These are phyloP conservation scores for Amphilophus citrinellus DNA, from an alignment of 2,113 vertebrate genomes.

Conservation along the genomic window DNA sequence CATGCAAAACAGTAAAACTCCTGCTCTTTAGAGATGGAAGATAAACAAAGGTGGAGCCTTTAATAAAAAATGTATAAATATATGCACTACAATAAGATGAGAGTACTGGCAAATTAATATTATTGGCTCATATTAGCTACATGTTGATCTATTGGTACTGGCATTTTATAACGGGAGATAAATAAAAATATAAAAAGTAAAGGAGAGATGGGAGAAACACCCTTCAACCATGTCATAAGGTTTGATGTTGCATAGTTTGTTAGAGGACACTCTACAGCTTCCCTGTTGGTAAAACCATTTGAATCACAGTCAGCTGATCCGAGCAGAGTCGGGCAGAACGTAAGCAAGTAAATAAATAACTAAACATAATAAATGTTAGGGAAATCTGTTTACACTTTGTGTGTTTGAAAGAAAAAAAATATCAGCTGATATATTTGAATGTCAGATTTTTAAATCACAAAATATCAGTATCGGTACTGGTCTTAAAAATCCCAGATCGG, in stretches of 20 bases:
- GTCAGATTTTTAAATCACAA: neutral
- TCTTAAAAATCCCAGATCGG: neutral
- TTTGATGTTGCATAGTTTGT: neutral
- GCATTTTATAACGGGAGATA: neutral
- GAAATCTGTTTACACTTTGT: neutral
- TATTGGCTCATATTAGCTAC: neutral
- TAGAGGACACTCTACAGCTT: no score
- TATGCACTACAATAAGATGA: neutral
- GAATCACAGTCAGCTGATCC: neutral
- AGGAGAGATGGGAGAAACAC: neutral
- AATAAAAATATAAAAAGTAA: slow-evolving; percentile 1
- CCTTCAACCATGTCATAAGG: neutral
- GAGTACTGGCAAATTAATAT: neutral
- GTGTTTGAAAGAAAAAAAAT: slow-evolving; percentile 1
- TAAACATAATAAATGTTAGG: neutral
- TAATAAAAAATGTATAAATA: neutral
- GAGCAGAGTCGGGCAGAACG: neutral
- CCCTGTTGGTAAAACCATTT: no score
- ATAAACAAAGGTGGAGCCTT: neutral
- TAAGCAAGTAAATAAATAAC: no score
- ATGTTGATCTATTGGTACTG: neutral
- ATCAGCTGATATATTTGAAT: no score
- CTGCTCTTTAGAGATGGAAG: neutral
- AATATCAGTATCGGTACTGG: neutral
- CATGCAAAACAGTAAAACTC: neutral